Evolutionary conservation across 2,888 invertebrate genomes (phyloP), one percentile per base, ranked within the genome.

Genomic region (Eupsilia transversa): DNA sequence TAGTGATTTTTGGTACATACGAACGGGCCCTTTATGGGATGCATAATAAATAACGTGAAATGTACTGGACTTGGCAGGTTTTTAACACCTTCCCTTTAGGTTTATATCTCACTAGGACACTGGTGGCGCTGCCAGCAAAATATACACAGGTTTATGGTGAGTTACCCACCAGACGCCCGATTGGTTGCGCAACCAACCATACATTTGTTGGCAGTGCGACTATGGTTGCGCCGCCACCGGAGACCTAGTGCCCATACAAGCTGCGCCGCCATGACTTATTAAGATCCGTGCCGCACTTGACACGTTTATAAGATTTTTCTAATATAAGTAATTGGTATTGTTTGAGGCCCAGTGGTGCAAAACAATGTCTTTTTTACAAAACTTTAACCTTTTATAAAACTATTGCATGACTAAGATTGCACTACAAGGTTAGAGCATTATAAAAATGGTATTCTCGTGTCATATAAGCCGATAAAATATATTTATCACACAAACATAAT

Each of bases 381-480:
- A n/a, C 9, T 7, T 60, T 23, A n/a, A 7, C 2, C 1, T 27
- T 54, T 41, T 30, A 14, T 23, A 20, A 20, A 27, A 63, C 1
- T 43, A 10, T 27, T 30, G 3, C 9, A 56, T 30, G 23, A 46
- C 30, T 46, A 23, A 14, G 4, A 35, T 43, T 38, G 2, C 5
- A 12, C 14, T 49, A 66, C 49, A 72, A 54, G 43, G n/a, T n/a
- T 41, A 23, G 4, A 49, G 57, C 33, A 64, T 49, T 71, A 71
- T 30, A 41, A 57, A 59, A 76, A 52, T 61, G n/a, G 12, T n/a
- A 57, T 27, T 46, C 17, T 38, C n/a, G 23, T 72, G 67, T 67
- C 46, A 49, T 23, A 41, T 64, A 38, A 78, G 17, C 54, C 4
- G 83, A 83, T 83, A 72, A 67, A 33, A 35, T 67, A 30, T 61